Evolutionary conservation across 1,140 invertebrate species (phyloP), one percentile per base, ranked within the genome.

Genomic region (Apis mellifera): DNA sequence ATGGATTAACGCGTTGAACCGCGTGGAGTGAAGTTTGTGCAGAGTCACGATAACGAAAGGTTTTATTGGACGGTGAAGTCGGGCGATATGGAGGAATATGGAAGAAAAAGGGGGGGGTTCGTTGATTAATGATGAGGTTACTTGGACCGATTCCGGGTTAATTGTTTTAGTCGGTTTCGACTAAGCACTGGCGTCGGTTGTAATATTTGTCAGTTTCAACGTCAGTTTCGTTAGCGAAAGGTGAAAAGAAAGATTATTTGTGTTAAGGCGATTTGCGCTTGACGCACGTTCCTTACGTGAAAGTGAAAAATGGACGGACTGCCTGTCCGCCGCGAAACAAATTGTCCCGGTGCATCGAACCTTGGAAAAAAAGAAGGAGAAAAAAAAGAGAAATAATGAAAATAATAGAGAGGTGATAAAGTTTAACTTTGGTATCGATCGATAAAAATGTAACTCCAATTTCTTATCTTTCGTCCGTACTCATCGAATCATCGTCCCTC

Each of bases 161-260:
- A 70, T 17, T 23, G 69, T 71, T 71, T 55, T 21, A 71, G 52
- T 9, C 50, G 17, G 52, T 55, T 21, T 71, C 52, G 5, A 55
- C 55, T 12, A 19, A n/a, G 55, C 21, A 26, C 2, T 26, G 15
- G 23, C 32, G 9, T 19, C 9, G 76, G 5, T 70, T 15, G 50
- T 42, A 50, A 48, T 57, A 23, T 42, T 78, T 62, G 77, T 71
- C 48, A 62, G 55, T 55, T 7, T 42, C 42, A 60, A 60, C 17
- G 66, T 26, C 42, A 17, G 55, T 0, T 4, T 5, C 19, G 13
- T 62, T 50, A 50, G 54, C 77, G 55, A 50, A n/a, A 42, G 21
- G 15, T 21, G 32, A 19, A 50, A 78, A 48, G 64, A 23, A 55
- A 55, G 60, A 59, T 78, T 62, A 78, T 62, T 68, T 78, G 9